Conservation (phyloP, 2,888 invertebrate genomes). For the Poecilus cupreus region DNA sequence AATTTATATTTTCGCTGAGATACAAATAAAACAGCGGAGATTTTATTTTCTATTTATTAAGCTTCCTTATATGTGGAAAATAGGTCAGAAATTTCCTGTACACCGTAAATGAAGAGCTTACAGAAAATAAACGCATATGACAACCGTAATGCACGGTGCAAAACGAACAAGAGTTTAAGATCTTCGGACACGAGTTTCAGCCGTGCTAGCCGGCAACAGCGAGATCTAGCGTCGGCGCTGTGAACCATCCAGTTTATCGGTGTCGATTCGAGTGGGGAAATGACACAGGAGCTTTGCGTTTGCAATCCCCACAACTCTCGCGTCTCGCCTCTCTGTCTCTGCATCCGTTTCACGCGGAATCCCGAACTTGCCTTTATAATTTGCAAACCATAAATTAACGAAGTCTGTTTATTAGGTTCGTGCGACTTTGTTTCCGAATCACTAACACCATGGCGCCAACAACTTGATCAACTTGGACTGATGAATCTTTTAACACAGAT, state of each 20-base stretch:
- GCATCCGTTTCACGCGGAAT: slow-evolving; percentile 35
- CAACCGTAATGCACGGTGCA: slow-evolving; percentile 30
- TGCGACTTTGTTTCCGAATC: slow-evolving; percentile 51
- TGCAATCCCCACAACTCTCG: not conserved
- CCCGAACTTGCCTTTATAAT: slow-evolving; percentile 45
- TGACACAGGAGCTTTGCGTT: slow-evolving; percentile 22
- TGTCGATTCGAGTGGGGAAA: slow-evolving; percentile 50
- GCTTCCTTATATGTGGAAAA: slow-evolving; percentile 42
- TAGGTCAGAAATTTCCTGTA: slow-evolving; percentile 51
- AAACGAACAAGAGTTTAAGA: slow-evolving; percentile 55
- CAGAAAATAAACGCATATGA: slow-evolving; percentile 53
- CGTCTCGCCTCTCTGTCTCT: not conserved
- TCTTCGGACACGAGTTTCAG: slow-evolving; percentile 41
- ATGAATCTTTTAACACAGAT: slow-evolving; percentile 31
- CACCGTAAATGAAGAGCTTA: slow-evolving; percentile 57
- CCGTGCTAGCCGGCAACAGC: no score
- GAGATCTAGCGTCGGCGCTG: not conserved
- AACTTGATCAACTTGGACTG: slow-evolving; percentile 31
- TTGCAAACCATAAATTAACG: slow-evolving; percentile 54
- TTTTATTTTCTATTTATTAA: slow-evolving; percentile 51
- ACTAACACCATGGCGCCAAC: slow-evolving; percentile 47
- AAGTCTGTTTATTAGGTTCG: slow-evolving; percentile 54
- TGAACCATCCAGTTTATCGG: slow-evolving; percentile 50
- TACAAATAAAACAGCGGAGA: slow-evolving; percentile 19
- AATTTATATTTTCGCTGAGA: slow-evolving; percentile 1